These are phyloP conservation scores for Pilophorus perplexus DNA, from an alignment of 2,888 invertebrate genomes.

Conservation along the genomic window DNA sequence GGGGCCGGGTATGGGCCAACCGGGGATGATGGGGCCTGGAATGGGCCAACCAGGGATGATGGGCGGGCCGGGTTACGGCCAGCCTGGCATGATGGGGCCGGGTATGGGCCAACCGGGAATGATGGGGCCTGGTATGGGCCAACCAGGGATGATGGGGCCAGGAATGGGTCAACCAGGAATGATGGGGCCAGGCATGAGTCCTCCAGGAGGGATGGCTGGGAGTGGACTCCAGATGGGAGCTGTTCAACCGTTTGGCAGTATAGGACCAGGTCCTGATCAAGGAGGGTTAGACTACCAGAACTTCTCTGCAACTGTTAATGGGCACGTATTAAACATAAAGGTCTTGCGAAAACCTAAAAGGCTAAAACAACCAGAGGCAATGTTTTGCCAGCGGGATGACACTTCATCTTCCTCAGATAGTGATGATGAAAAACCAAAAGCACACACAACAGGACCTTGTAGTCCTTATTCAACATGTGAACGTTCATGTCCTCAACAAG, in stretches of 20 bases:
- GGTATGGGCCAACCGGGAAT: not conserved
- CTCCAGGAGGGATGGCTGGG: not conserved
- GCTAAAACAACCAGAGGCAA: conserved; percentile 10
- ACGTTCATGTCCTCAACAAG: not conserved
- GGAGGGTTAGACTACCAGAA: conserved; percentile 45
- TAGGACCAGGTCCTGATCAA: conserved; percentile 7
- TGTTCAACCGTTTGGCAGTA: conserved; percentile 11
- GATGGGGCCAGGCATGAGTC: not conserved
- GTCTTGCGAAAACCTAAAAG: conserved; percentile 45
- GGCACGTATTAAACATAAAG: conserved; percentile 46
- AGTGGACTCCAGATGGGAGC: not conserved
- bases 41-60: conserved; percentile 8
- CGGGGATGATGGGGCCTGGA: conserved; percentile 19
- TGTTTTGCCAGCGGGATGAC: conserved; percentile 25
- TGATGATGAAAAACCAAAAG: conserved; percentile 5
- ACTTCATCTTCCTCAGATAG: conserved; percentile 26
- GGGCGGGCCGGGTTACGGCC: not conserved
- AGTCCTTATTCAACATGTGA: not conserved
- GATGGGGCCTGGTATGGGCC: not conserved
- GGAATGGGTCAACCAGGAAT: not conserved
- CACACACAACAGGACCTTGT: not conserved
- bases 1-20: not conserved
- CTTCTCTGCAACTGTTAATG: conserved; percentile 46
- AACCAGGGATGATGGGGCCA: conserved; percentile 12
- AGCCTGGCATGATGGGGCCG: not conserved